Conservation (phyloP, 1,140 invertebrate genomes). For the Drosophila funebris region DNA sequence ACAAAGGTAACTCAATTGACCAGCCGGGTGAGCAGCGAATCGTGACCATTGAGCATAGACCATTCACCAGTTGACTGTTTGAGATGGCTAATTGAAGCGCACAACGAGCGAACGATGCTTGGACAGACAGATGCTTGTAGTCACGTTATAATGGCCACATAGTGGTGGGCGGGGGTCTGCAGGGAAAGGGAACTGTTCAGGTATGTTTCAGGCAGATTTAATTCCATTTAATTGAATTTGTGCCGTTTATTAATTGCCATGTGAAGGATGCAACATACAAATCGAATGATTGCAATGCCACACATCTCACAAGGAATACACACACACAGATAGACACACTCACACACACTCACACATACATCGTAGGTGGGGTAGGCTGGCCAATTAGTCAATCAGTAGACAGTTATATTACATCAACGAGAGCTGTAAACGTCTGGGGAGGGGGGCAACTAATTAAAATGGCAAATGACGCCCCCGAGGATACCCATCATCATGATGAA, state of each 20-base stretch:
- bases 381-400: conserved; percentile 72
- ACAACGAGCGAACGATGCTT: conserved; percentile 51
- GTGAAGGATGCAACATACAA: conserved; percentile 40
- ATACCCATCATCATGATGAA: conserved; percentile 21
- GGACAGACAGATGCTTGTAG: conserved; percentile 41
- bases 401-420: conserved; percentile 45
- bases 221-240: conserved; percentile 72
- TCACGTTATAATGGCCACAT: conserved; percentile 50
- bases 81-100: conserved; percentile 44
- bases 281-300: conserved; percentile 31
- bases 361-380: conserved; percentile 7
- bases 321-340: neutral
- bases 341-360: neutral
- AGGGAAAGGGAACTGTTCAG: neutral
- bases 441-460: conserved; percentile 32
- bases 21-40: conserved; percentile 1
- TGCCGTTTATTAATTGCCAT: conserved; percentile 46
- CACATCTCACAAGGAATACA: neutral
- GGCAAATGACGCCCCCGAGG: conserved; percentile 35
- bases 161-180: conserved; percentile 19
- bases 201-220: conserved; percentile 55
- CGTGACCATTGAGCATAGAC: conserved; percentile 12
- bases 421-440: conserved; percentile 5
- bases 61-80: neutral
- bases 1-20: conserved; percentile 25